Conservation (phyloP, 2,888 invertebrate species). For the Bunonema sp. region DNA sequence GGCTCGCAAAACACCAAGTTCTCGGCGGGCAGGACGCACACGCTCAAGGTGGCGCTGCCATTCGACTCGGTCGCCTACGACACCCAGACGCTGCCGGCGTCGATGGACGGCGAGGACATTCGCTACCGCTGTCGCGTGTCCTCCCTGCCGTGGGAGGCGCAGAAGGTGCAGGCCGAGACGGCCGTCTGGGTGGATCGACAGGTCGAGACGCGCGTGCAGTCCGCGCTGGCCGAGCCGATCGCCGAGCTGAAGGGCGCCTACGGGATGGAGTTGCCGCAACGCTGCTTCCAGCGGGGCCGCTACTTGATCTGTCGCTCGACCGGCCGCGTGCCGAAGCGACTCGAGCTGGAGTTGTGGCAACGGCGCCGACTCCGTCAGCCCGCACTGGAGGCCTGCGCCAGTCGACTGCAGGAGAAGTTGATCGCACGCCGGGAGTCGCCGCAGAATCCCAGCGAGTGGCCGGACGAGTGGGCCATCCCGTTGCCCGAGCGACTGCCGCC, state of each 20-base stretch:
- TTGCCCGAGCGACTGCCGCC: constrained; percentile 22
- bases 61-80: constrained; percentile 23
- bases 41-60: constrained; percentile 14
- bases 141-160: constrained; percentile 4
- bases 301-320: constrained; percentile 11
- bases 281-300: constrained; percentile 23
- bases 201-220: constrained; percentile 25
- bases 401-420: no score
- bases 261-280: constrained; percentile 14
- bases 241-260: constrained; percentile 18
- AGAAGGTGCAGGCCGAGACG: constrained; percentile 3
- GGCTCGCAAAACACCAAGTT: constrained; percentile 8
- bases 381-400: no score
- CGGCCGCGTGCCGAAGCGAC: constrained; percentile 8
- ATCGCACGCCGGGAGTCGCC: no score
- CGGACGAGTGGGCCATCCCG: constrained; percentile 11
- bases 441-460: no score
- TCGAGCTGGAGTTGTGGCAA: constrained; percentile 15
- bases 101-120: constrained; percentile 8
- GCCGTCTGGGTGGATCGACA: constrained; percentile 17
- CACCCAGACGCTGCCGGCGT: constrained; percentile 18
- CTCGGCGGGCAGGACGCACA: no score
- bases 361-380: constrained; percentile 15
- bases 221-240: constrained; percentile 12
- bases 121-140: constrained; percentile 12